A percentile compares a stretch with the other conserved stretches of the same genome.
Evolutionary conservation across 2,797 vertebrate species (phyloP).

Genomic region (Craterocephalus amniculus): DNA sequence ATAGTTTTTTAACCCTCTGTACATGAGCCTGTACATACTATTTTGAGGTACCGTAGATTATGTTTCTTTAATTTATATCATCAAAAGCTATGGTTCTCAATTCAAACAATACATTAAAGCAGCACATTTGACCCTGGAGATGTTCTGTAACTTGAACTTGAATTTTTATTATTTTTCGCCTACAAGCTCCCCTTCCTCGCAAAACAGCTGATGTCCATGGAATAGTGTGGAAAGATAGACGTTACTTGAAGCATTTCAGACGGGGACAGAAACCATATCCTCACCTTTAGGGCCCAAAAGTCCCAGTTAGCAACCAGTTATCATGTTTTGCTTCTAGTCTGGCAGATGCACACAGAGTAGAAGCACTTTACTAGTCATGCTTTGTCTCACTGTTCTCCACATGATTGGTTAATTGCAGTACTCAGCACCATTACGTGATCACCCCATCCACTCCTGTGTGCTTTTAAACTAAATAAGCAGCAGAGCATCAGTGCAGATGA

Average conservation of each 20-base stretch:
- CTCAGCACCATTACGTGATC: conserved; percentile 8
- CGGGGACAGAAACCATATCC: conserved; percentile 15
- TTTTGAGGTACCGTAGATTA: conserved; percentile 53
- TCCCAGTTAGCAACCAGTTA: conserved; percentile 35
- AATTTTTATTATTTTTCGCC: not conserved
- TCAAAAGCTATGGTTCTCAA: conserved; percentile 27
- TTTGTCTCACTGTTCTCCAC: not conserved
- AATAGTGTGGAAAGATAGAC: conserved; percentile 9
- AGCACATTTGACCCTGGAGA: conserved; percentile 23
- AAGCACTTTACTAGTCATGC: not conserved
- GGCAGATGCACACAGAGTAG: conserved; percentile 12
- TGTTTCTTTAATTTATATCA: conserved; percentile 52
- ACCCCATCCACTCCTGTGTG: not conserved
- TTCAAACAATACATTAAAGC: conserved; percentile 58
- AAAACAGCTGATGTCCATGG: not conserved
- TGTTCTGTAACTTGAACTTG: not conserved
- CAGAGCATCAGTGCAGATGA: not conserved
- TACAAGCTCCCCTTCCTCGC: not conserved
- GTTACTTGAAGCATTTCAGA: conserved; percentile 11
- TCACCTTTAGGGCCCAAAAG: conserved; percentile 23
- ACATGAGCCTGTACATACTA: conserved; percentile 60
- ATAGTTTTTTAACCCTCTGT: conserved; percentile 54
- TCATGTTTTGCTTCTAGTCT: conserved; percentile 21
- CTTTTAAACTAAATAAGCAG: not conserved
- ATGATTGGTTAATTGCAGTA: conserved; percentile 1